Evolutionary conservation across 2,888 invertebrate genomes (phyloP).

Genomic region (Anarsia innoxiella): DNA sequence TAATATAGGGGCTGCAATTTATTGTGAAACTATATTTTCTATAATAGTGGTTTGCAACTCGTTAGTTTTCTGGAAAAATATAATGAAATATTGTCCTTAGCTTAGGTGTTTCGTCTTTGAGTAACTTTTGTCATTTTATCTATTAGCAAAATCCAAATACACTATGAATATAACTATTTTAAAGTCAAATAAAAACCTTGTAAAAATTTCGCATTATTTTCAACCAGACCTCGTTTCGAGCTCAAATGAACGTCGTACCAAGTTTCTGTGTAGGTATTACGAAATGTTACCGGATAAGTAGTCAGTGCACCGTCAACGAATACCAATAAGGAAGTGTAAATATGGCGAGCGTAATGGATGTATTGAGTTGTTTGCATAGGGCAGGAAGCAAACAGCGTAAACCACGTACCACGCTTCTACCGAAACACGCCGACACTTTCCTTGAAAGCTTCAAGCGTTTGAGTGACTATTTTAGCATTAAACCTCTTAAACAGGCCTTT

Average conservation of each 20-base stretch:
- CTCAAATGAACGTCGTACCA: too few relatives aligned
- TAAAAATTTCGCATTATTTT: too few relatives aligned
- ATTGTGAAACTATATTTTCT: neutral
- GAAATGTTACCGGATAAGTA: constrained; percentile 3
- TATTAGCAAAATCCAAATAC: too few relatives aligned
- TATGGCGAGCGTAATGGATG: constrained; percentile 10
- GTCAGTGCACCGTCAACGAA: neutral
- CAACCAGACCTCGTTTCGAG: too few relatives aligned
- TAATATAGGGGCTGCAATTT: too few relatives aligned
- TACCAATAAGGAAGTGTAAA: constrained; percentile 17
- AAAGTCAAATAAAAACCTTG: neutral
- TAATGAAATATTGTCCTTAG: too few relatives aligned
- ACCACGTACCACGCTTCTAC: constrained; percentile 12
- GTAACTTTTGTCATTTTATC: too few relatives aligned
- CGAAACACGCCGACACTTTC: constrained; percentile 19
- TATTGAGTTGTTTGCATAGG: constrained; percentile 18
- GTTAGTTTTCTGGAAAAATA: neutral
- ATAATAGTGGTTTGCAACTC: neutral
- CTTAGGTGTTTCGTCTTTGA: neutral
- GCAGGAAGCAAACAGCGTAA: constrained; percentile 17
- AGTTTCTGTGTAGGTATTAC: neutral
- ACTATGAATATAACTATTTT: neutral
- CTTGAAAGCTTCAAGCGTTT: too few relatives aligned
- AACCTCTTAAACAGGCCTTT: too few relatives aligned
- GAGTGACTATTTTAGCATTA: too few relatives aligned